Evolutionary conservation across 2,888 invertebrate genomes (phyloP), one percentile per base, ranked within the genome.

Genomic region (Chloroclysta siterata): DNA sequence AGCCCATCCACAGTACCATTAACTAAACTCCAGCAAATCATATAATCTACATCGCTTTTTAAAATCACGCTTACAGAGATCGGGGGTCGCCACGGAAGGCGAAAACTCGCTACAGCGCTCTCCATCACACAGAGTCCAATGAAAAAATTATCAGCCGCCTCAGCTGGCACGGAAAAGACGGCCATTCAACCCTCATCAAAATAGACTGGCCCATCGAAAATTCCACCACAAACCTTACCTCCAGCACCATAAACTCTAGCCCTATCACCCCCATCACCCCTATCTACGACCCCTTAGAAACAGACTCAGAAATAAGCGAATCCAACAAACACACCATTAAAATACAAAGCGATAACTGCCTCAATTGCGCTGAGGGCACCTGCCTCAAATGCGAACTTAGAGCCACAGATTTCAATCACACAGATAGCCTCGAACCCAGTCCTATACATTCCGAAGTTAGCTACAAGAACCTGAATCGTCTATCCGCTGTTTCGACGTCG

Each of bases 121-220:
- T 90, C 61, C 82, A 85, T 6, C 80, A 87, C 0, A 69, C 75
- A 8, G 74, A 81, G 77, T 4, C 44, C 5, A 77, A 79, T 65
- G 72, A 72, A 14, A 79, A 80, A 1, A 78, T 78, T 0, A 74
- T 76, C 65, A 78, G 77, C 65, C 68, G 92, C 1, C 81, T 92
- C 1, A 89, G 87, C 14, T 93, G 93, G 93, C 92, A 90, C 65
- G 90, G 92, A 0, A 88, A 89, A 83, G 94, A 84, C 74, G 86
- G 87, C 0, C 94, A 84, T 76, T 90, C 93, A 0, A 93, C 93
- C 0, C 69, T 93, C 0, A 93, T 93, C 3, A 87, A 87, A 66
- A 88, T 93, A 1, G 93, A 93, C 65, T 93, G 93, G 93, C 91
- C 93, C 0, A 72, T 78, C 0, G 89, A 92, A 14, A 84, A 83